Conservation (phyloP, 2,888 invertebrate genomes). For the Pasiphila rectangulata region DNA sequence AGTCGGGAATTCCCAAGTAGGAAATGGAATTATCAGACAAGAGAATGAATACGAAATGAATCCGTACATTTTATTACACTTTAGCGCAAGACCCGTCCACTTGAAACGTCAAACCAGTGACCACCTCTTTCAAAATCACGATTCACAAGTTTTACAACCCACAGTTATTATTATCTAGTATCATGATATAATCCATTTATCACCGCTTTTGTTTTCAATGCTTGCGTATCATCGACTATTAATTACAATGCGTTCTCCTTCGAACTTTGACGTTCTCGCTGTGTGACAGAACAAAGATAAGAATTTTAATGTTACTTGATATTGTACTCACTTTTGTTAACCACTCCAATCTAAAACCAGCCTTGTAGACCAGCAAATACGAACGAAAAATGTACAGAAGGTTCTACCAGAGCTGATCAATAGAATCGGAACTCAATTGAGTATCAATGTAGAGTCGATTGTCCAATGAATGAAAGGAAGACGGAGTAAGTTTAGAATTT, state of each 20-base stretch:
- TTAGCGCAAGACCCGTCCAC: conserved; percentile 38
- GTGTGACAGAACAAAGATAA: conserved; percentile 80
- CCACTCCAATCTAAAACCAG: conserved; percentile 40
- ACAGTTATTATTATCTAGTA: conserved; percentile 74
- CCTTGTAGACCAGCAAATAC: conserved; percentile 37
- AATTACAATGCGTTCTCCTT: conserved; percentile 79
- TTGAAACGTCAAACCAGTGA: conserved; percentile 53
- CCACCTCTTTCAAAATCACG: conserved; percentile 71
- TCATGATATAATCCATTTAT: conserved; percentile 78
- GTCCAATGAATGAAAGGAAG: conserved; percentile 25
- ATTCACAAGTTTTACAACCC: conserved; percentile 77
- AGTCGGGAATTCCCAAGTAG: too few relatives aligned
- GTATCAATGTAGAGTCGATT: conserved; percentile 22
- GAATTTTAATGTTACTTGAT: conserved; percentile 78
- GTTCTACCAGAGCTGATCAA: conserved; percentile 8
- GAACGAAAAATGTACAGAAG: background rate
- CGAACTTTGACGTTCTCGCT: conserved; percentile 79
- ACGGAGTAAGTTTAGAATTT: conserved; percentile 68
- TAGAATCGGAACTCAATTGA: conserved; percentile 50
- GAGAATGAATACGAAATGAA: background rate
- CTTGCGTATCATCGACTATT: conserved; percentile 80
- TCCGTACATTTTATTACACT: conserved; percentile 25
- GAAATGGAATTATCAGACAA: too few relatives aligned
- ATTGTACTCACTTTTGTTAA: conserved; percentile 52
- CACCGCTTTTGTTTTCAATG: conserved; percentile 80